A percentile compares a stretch with the other conserved stretches of the same genome.
Conservation (phyloP, 2,888 invertebrate species). For the Hypomecis punctinalis region DNA sequence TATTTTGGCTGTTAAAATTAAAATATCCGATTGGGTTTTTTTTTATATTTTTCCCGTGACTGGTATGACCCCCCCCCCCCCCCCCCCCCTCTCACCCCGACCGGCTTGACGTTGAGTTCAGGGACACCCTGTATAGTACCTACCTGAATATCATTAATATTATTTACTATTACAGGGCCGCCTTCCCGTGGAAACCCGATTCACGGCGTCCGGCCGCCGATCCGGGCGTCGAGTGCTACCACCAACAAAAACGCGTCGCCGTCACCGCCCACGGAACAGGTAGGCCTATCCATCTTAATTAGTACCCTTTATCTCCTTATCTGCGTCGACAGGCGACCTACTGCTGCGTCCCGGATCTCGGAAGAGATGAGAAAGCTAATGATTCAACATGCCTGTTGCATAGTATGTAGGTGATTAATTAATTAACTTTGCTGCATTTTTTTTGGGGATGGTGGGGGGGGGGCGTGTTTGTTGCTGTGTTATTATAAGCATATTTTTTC, state of each 20-base stretch:
- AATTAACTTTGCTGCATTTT: no score
- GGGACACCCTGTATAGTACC: no score
- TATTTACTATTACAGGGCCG: constrained; percentile 74
- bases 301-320: constrained; percentile 57
- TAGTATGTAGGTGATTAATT: constrained; percentile 14
- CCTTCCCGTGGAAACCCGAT: constrained; percentile 83
- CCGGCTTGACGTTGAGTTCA: no score
- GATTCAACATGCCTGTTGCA: constrained; percentile 8
- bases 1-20: no score
- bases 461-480: background rate
- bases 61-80: no score
- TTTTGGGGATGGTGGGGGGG: no score
- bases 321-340: constrained; percentile 40
- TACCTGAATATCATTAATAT: no score
- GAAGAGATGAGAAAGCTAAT: constrained; percentile 29
- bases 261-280: constrained; percentile 69
- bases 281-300: constrained; percentile 66
- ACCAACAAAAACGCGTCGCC: constrained; percentile 65
- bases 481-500: background rate
- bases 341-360: constrained; percentile 32
- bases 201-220: constrained; percentile 84
- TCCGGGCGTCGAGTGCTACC: constrained; percentile 63
- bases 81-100: no score
- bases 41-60: no score
- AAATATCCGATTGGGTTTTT: no score